These are phyloP conservation scores for Globodera ellingtonae DNA, from an alignment of 1,140 invertebrate species.

Conservation along the genomic window DNA sequence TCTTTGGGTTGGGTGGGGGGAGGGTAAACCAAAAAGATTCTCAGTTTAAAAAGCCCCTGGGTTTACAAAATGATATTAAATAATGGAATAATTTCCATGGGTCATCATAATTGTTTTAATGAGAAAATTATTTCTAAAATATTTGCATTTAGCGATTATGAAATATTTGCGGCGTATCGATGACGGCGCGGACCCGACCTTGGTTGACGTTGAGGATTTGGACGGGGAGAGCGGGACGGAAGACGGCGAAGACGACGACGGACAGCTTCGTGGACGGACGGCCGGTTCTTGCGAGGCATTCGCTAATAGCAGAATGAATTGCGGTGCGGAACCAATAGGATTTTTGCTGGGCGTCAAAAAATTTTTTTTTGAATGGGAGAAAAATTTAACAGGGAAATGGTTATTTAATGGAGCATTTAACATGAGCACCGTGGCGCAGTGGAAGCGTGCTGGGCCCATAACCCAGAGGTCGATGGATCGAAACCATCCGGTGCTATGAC, in stretches of 20 bases:
- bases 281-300: constrained; percentile 44
- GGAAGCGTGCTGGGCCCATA: constrained; percentile 97
- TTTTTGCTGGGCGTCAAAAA: too few relatives aligned
- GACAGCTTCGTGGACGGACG: background rate
- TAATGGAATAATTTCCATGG: too few relatives aligned
- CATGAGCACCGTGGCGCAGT: constrained; percentile 89
- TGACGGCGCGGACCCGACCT: constrained; percentile 22
- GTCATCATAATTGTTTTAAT: too few relatives aligned
- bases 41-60: too few relatives aligned
- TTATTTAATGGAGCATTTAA: background rate
- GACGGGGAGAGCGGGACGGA: constrained; percentile 34
- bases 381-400: background rate
- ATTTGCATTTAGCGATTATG: constrained; percentile 34
- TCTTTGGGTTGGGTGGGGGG: too few relatives aligned
- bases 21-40: too few relatives aligned
- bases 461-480: constrained; percentile 95
- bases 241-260: constrained; percentile 35
- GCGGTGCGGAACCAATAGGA: constrained; percentile 39
- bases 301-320: constrained; percentile 60
- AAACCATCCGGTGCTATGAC: constrained; percentile 86
- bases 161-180: constrained; percentile 31
- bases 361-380: background rate
- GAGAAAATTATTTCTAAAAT: background rate
- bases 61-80: too few relatives aligned
- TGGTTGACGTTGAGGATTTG: constrained; percentile 37